Conservation (phyloP, 2,113 vertebrate genomes). For the Oenanthe oenanthe region DNA sequence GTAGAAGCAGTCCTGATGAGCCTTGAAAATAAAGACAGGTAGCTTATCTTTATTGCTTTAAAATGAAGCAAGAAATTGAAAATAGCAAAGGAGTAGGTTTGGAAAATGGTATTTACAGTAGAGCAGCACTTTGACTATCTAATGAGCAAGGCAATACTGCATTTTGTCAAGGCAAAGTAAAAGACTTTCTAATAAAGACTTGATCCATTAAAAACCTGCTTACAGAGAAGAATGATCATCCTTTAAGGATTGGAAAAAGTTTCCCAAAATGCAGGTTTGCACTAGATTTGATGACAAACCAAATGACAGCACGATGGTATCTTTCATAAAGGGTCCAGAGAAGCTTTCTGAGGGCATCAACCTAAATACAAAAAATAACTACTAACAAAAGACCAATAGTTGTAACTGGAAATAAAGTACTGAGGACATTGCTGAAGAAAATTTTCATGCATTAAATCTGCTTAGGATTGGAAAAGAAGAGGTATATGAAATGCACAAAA, state of each 20-base stretch:
- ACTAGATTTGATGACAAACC: not conserved
- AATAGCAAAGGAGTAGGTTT: not conserved
- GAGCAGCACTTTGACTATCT: not conserved
- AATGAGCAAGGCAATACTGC: not conserved
- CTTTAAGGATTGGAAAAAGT: not conserved
- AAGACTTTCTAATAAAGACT: not conserved
- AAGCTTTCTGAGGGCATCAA: not conserved
- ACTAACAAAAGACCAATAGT: not conserved
- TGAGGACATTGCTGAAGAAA: not conserved
- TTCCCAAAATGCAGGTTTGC: not conserved
- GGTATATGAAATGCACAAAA: not conserved
- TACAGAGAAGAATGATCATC: not conserved
- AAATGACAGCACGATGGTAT: not conserved
- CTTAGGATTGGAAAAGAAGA: not conserved
- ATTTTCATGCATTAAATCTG: not conserved
- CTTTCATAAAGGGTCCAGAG: not conserved
- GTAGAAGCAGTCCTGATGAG: constrained; percentile 7
- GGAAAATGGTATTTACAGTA: not conserved
- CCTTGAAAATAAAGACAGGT: constrained; percentile 49
- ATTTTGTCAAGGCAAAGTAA: not conserved
- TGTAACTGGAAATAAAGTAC: not conserved
- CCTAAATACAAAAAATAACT: not conserved
- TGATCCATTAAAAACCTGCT: not conserved
- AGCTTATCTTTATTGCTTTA: constrained; percentile 31
- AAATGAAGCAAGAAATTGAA: not conserved